These are phyloP conservation scores for Leptopilina clavipes DNA, from an alignment of 1,140 invertebrate genomes.

Conservation along the genomic window DNA sequence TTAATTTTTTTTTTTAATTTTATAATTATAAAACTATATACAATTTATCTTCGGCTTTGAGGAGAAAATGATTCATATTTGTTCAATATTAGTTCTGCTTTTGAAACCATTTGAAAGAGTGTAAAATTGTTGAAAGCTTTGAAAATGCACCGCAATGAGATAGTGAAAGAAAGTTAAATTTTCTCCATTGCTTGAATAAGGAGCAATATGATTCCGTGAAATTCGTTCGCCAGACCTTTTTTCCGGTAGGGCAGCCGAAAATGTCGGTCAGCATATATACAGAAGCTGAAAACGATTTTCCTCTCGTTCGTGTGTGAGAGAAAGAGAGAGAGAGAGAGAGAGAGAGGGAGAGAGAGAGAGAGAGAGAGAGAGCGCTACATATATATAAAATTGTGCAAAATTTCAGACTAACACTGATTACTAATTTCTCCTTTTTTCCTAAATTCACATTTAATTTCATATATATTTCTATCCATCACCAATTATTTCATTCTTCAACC, in stretches of 20 bases:
- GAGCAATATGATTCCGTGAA: neutral
- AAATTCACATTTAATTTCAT: neutral
- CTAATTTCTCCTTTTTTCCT: neutral
- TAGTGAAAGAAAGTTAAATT: slow-evolving; percentile 24
- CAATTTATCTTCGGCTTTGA: too few species aligned
- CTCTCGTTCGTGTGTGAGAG: neutral
- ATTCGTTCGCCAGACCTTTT: slow-evolving; percentile 20
- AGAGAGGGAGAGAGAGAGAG: too few species aligned
- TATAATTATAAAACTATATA: too few species aligned
- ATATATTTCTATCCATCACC: neutral
- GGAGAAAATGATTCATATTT: too few species aligned
- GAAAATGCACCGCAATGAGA: neutral
- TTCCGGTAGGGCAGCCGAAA: slow-evolving; percentile 22
- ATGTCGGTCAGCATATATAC: neutral
- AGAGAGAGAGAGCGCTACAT: too few species aligned
- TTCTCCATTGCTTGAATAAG: neutral
- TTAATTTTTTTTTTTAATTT: too few species aligned
- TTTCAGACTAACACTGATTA: neutral
- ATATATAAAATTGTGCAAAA: neutral
- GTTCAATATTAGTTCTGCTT: neutral
- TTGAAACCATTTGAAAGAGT: neutral
- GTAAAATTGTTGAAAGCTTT: slow-evolving; percentile 18
- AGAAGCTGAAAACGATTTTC: neutral
- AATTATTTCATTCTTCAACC: slow-evolving; percentile 2
- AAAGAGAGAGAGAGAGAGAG: too few species aligned